These are phyloP conservation scores for Hiodon tergisus DNA, from an alignment of 2,113 vertebrate species.

Conservation along the genomic window DNA sequence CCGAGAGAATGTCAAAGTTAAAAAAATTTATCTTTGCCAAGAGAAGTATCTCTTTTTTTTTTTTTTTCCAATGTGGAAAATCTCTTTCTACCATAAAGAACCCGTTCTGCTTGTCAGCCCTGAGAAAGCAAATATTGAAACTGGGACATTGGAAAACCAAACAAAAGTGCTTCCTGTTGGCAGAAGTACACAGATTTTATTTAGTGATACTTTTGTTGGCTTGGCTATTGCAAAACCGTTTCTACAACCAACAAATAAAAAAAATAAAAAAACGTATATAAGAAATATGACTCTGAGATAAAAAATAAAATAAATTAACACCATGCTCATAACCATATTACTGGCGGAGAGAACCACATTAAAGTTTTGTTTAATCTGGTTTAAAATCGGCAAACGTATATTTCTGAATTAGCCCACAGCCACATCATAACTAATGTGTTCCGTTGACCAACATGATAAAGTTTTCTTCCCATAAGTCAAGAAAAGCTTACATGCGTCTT, in stretches of 20 bases:
- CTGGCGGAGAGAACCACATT: constrained; percentile 49
- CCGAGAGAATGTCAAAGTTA: too few relatives aligned
- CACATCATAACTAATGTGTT: background rate
- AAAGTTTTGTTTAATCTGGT: constrained; percentile 75
- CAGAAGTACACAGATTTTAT: constrained; percentile 23
- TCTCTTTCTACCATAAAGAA: constrained; percentile 12
- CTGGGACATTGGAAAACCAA: constrained; percentile 14
- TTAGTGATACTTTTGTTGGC: constrained; percentile 28
- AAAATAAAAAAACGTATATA: background rate
- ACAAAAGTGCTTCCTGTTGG: constrained; percentile 28
- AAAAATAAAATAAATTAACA: constrained; percentile 32
- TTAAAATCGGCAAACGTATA: constrained; percentile 61
- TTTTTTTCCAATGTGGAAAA: constrained; percentile 1
- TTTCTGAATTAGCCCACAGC: constrained; percentile 45
- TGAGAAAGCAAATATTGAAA: constrained; percentile 27
- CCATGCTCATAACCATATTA: constrained; percentile 70
- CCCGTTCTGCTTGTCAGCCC: constrained; percentile 2
- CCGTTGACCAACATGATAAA: background rate
- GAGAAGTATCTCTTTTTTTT: background rate
- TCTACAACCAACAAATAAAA: constrained; percentile 39
- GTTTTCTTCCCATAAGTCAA: background rate
- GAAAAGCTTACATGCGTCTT: background rate
- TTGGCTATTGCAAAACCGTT: constrained; percentile 36
- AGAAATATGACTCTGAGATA: constrained; percentile 44
- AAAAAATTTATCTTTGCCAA: too few relatives aligned